Conservation (phyloP, 2,888 invertebrate species). For the Napeogenes sylphis region DNA sequence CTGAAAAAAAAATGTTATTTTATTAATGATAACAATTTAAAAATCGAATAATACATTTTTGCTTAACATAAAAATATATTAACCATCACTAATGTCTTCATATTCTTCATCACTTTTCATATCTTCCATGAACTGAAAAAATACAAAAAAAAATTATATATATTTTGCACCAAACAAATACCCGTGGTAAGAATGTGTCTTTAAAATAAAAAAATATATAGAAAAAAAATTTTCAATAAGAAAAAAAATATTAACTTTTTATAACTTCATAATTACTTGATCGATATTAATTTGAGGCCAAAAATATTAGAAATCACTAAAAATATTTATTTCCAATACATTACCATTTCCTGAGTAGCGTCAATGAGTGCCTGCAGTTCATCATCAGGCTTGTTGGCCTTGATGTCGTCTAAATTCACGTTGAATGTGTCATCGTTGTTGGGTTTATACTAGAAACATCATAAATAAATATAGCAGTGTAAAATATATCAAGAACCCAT, state of each 20-base stretch:
- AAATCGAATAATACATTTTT: constrained; percentile 15
- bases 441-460: constrained; percentile 65
- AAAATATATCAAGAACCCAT: too few relatives aligned
- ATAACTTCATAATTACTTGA: too few relatives aligned
- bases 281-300: too few relatives aligned
- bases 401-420: constrained; percentile 63
- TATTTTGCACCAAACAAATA: background rate
- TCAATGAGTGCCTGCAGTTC: constrained; percentile 80
- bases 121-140: constrained; percentile 45
- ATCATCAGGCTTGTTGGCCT: constrained; percentile 58
- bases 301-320: too few relatives aligned
- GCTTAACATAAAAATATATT: constrained; percentile 26
- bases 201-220: too few relatives aligned
- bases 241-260: too few relatives aligned
- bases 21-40: constrained; percentile 30
- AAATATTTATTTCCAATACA: too few relatives aligned
- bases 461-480: background rate
- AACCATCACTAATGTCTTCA: constrained; percentile 70
- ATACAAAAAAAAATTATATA: constrained; percentile 21
- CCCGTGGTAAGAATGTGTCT: too few relatives aligned
- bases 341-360: constrained; percentile 80
- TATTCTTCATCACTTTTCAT: constrained; percentile 50
- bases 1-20: constrained; percentile 44
- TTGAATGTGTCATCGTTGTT: constrained; percentile 72
- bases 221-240: too few relatives aligned